These are phyloP conservation scores for Mormoops blainvillei DNA, from an alignment of 2,113 vertebrate genomes.

Conservation along the genomic window DNA sequence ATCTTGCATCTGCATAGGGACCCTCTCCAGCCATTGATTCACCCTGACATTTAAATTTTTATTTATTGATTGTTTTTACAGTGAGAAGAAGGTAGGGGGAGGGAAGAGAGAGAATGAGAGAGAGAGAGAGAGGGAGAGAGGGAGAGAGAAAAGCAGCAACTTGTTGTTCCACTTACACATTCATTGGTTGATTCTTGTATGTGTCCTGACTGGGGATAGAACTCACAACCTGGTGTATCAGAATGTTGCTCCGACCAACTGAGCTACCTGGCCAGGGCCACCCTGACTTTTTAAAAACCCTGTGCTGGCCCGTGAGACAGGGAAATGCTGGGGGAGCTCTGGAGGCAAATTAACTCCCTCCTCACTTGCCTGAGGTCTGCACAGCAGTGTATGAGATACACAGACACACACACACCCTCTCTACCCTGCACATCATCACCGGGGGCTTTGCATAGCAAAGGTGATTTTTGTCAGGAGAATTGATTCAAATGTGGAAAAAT, in stretches of 20 bases:
- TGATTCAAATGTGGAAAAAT: neutral
- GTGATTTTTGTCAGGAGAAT: neutral
- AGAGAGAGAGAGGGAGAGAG: too few relatives aligned
- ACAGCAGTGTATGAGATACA: fast-evolving
- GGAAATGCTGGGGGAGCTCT: neutral
- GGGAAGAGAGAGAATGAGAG: too few relatives aligned
- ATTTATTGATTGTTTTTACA: neutral
- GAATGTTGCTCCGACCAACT: too few relatives aligned
- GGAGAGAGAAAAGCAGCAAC: too few relatives aligned
- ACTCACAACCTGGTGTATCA: too few relatives aligned
- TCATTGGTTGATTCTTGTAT: too few relatives aligned
- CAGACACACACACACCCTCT: too few relatives aligned
- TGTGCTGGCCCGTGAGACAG: neutral
- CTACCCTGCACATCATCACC: fast-evolving
- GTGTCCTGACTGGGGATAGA: too few relatives aligned
- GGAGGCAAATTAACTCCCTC: neutral
- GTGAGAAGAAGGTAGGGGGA: too few relatives aligned
- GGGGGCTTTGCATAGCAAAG: fast-evolving
- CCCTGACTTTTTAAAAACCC: neutral
- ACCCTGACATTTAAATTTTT: neutral
- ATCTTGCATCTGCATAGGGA: neutral
- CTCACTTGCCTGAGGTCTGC: neutral
- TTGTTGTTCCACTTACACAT: too few relatives aligned
- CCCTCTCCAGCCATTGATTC: neutral
- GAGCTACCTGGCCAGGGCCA: too few relatives aligned